Conservation (phyloP, 2,113 vertebrate genomes). For the Leucoraja erinaceus region DNA sequence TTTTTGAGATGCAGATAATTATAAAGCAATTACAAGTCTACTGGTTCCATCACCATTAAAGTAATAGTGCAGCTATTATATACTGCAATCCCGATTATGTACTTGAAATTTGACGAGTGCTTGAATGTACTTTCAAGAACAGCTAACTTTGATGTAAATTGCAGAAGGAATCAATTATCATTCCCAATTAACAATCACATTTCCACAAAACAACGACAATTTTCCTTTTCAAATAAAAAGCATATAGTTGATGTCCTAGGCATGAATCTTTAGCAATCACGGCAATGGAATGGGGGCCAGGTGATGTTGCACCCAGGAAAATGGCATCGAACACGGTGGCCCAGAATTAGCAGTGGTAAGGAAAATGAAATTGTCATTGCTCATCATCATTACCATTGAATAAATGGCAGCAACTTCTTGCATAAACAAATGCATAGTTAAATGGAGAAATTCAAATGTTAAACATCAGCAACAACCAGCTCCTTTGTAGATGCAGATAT, state of each 20-base stretch:
- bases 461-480: no score
- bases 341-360: no score
- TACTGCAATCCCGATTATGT: neutral
- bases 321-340: neutral
- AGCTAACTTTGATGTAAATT: neutral
- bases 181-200: neutral
- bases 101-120: neutral
- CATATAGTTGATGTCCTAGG: neutral
- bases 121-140: neutral
- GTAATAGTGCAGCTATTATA: neutral
- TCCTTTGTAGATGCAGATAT: no score
- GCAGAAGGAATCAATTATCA: neutral
- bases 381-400: no score
- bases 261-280: neutral
- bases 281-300: neutral
- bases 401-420: no score
- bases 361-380: no score
- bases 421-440: no score
- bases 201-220: neutral
- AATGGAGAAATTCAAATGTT: no score
- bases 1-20: neutral
- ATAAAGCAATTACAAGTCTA: neutral
- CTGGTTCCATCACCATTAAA: conserved; percentile 1
- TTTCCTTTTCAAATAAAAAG: conserved; percentile 10
- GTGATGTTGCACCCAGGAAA: neutral